A percentile compares a stretch with the other conserved stretches of the same genome.
Conservation (phyloP, 2,888 invertebrate species). For the Galeopsomyia nigrocyanea region DNA sequence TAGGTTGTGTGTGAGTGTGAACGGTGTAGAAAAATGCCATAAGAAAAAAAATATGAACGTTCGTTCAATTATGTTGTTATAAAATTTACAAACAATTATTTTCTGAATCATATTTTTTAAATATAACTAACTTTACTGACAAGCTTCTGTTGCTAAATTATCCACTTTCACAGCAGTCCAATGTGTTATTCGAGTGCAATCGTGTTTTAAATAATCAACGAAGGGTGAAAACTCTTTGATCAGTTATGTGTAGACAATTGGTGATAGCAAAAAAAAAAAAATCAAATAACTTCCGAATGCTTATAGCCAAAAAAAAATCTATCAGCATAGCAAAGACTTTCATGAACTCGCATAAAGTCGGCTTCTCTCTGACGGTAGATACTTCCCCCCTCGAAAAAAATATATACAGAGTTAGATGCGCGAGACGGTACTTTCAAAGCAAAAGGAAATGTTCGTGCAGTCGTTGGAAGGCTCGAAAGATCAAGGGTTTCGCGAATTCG, state of each 20-base stretch:
- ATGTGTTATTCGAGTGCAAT: conserved; percentile 58
- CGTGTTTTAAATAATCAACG: not conserved
- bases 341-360: too few species aligned
- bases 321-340: not conserved
- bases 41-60: conserved; percentile 19
- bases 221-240: too few species aligned
- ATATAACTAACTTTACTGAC: conserved; percentile 21
- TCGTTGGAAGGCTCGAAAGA: conserved; percentile 23
- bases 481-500: conserved; percentile 36
- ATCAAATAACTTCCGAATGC: too few species aligned
- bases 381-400: not conserved
- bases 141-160: not conserved
- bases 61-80: conserved; percentile 21
- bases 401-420: not conserved
- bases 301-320: not conserved
- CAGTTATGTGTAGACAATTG: too few species aligned
- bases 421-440: conserved; percentile 14
- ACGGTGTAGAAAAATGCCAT: conserved; percentile 26
- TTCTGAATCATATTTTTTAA: conserved; percentile 16
- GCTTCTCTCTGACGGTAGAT: too few species aligned
- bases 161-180: conserved; percentile 51
- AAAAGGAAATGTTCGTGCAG: conserved; percentile 30
- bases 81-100: not conserved
- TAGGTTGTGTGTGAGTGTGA: conserved; percentile 13
- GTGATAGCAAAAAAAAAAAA: too few species aligned